Percentiles rank a stretch among this genome's conserved stretches.
These are phyloP conservation scores for Misgurnus mizolepis DNA, from an alignment of 2,113 vertebrate genomes.

Conservation along the genomic window DNA sequence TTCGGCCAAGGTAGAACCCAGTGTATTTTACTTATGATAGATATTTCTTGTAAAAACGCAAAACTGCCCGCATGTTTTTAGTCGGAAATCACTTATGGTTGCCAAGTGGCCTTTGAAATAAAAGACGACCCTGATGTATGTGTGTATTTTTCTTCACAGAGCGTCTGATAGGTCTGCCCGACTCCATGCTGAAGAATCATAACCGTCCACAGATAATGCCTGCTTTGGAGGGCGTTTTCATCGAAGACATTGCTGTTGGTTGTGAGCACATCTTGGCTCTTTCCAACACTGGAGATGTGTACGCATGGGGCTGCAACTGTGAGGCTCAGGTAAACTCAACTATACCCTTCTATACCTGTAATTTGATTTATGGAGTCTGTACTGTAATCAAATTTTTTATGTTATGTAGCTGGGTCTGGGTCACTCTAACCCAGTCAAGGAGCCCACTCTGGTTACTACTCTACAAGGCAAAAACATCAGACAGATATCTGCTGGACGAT, in stretches of 20 bases:
- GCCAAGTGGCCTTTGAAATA: too few species aligned
- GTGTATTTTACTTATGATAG: background rate
- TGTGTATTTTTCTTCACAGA: constrained; percentile 61
- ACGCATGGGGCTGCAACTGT: constrained; percentile 80
- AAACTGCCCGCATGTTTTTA: too few species aligned
- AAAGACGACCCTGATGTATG: background rate
- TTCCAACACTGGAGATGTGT: constrained; percentile 76
- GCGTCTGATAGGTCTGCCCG: constrained; percentile 78
- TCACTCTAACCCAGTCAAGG: constrained; percentile 75
- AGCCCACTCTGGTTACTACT: constrained; percentile 70
- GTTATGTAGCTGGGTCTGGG: constrained; percentile 74
- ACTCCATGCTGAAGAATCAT: constrained; percentile 78
- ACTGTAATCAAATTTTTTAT: constrained; percentile 7
- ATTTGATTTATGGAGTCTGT: background rate
- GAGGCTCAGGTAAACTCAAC: constrained; percentile 75
- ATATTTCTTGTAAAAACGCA: too few species aligned
- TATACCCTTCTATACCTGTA: background rate
- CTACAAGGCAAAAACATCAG: constrained; percentile 76
- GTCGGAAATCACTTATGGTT: too few species aligned
- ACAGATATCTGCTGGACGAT: constrained; percentile 80
- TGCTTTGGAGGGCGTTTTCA: constrained; percentile 73
- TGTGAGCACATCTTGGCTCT: constrained; percentile 77
- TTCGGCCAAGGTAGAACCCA: constrained; percentile 77
- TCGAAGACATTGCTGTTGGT: constrained; percentile 78
- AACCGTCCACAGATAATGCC: constrained; percentile 77